phyloP scores from a whole-genome alignment of 1,140 invertebrate species.

The Arion vulgaris region DNA sequence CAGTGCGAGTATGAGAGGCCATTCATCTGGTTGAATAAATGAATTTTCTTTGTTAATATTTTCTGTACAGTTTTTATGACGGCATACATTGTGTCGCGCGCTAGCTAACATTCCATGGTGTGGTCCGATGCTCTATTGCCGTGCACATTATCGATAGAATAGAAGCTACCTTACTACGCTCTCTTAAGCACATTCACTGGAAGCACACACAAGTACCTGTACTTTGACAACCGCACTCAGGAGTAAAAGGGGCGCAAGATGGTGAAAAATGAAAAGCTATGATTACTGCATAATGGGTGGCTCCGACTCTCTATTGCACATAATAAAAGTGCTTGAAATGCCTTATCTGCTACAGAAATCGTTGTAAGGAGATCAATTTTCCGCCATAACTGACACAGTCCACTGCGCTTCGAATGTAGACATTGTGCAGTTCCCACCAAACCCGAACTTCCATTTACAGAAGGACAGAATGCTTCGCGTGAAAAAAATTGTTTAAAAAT shows the following conservation, averaged over 20 bases:
- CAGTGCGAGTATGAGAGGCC: background rate
- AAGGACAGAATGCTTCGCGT: too few relatives aligned
- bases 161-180: background rate
- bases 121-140: background rate
- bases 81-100: background rate
- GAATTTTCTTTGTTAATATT: constrained; percentile 10
- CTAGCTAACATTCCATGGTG: background rate
- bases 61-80: background rate
- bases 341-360: constrained; percentile 9
- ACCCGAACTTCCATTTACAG: background rate
- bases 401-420: background rate
- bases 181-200: background rate
- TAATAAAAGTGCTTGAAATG: constrained; percentile 1
- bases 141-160: background rate
- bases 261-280: background rate
- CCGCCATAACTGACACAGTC: background rate
- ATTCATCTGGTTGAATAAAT: background rate
- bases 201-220: background rate
- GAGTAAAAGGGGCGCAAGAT: constrained; percentile 5
- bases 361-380: constrained; percentile 26
- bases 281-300: background rate
- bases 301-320: background rate
- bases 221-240: background rate
- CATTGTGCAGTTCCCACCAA: background rate
- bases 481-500: too few relatives aligned